Evolutionary conservation across 2,888 invertebrate species (phyloP), one percentile per base, ranked within the genome.

Genomic region (Drosophila incognita): DNA sequence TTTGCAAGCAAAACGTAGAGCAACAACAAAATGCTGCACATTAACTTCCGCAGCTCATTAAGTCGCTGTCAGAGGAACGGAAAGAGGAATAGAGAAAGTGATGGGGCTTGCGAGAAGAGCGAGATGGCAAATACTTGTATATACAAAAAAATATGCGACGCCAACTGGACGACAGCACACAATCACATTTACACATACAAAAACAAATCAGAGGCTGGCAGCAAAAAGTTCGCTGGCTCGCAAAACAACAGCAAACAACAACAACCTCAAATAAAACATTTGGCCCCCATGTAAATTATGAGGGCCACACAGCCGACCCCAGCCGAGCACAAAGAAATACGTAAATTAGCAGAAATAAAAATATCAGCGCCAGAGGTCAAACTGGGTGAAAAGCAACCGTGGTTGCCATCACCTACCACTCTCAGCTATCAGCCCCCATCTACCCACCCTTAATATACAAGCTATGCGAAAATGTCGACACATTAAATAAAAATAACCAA

Each of bases 41-140:
- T 87, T 87, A 87, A 87, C 87, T 89, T 89, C 89, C 89, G 81
- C 89, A 89, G 90, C 87, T 90, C 90, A 87, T 87, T 87, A 87
- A 89, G 88, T 88, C 80, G 71, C 85, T 89, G 90, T 89, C 87
- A 81, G 82, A 24, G 62, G 38, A 53, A 24, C 10, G 38, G 29
- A 27, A 13, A 24, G 15, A 46, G 42, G 36, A 21, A 27, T 7
- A 40, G 24, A 38, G 7, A 54, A 31, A 33, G 27, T 42, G 35
- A 27, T 33, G 38, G n/a, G 35, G 40, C 2, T 10, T 31, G 27
- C 10, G 21, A 15, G 21, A 18, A 24, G 67, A 54, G 33, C 33
- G 33, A 72, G 54, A 67, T 67, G 81, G 79, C 66, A 83, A 84
- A 80, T 84, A 77, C 68, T 81, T 62, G 73, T 73, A 60, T 80